Evolutionary conservation across 2,113 vertebrate genomes (phyloP).

Genomic region (Microcebus lehilahytsara): DNA sequence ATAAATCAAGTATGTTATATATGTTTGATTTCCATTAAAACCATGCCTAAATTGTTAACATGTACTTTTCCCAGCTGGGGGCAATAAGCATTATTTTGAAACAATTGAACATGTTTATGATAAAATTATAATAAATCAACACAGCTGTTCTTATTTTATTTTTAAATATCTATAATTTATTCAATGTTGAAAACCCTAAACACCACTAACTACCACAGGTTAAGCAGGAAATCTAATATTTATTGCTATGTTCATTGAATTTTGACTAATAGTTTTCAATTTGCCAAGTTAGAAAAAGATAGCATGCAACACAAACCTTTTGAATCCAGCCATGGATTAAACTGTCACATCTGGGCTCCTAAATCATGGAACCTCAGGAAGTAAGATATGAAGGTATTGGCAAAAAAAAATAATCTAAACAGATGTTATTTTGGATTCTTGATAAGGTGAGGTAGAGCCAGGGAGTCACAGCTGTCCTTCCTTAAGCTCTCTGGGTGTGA

Average conservation of each 20-base stretch:
- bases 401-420: background rate
- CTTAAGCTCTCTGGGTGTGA: background rate
- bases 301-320: background rate
- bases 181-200: background rate
- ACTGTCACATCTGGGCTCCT: background rate
- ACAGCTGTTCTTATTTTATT: background rate
- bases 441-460: background rate
- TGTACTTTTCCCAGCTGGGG: background rate
- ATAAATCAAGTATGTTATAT: background rate
- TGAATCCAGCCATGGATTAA: background rate
- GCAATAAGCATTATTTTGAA: constrained; percentile 11
- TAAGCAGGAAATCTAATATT: background rate
- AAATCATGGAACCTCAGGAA: background rate
- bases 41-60: background rate
- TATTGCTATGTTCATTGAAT: background rate
- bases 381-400: background rate
- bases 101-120: constrained; percentile 1
- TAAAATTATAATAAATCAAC: background rate
- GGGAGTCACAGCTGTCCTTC: background rate
- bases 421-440: background rate
- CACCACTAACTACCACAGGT: background rate
- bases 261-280: background rate
- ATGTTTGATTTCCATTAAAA: background rate
- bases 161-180: background rate
- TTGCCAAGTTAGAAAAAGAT: background rate